Evolutionary conservation across 1,140 invertebrate genomes (phyloP).

Genomic region (Mylabris phalerata): DNA sequence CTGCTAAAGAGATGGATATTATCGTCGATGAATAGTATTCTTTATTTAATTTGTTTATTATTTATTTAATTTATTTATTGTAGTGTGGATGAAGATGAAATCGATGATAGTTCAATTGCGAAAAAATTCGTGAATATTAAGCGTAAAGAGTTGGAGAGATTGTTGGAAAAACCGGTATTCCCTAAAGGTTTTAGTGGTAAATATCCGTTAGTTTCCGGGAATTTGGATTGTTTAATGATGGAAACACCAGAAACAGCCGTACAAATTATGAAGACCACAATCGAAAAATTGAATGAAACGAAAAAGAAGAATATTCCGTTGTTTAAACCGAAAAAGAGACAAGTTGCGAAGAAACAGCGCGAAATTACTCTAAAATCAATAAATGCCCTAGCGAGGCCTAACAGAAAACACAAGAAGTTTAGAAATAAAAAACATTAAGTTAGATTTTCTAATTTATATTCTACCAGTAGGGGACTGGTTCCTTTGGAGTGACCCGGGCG

Average conservation of each 20-base stretch:
- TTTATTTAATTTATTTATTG: conserved; percentile 13
- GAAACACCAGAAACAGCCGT: background rate
- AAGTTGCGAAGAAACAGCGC: no score
- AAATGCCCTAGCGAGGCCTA: no score
- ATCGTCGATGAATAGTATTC: conserved; percentile 72
- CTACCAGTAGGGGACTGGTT: no score
- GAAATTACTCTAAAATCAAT: no score
- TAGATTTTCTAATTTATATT: no score
- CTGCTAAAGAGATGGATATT: conserved; percentile 80
- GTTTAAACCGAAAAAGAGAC: background rate
- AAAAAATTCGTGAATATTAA: conserved; percentile 46
- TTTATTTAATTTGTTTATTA: conserved; percentile 29
- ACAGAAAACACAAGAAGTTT: no score
- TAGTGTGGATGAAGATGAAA: conserved; percentile 40
- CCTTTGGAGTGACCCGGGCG: no score
- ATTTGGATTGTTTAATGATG: conserved; percentile 4
- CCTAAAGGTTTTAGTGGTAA: conserved; percentile 63
- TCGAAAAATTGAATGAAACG: background rate
- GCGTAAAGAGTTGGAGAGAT: conserved; percentile 49
- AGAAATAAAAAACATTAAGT: no score
- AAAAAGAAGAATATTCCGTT: background rate
- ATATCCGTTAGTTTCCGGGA: conserved; percentile 45
- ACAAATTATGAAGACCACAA: background rate
- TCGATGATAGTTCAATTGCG: conserved; percentile 23
- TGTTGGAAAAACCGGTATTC: conserved; percentile 58